Percentiles rank a stretch among this genome's conserved stretches.
phyloP scores from a whole-genome alignment of 2,888 invertebrate genomes.

The Ichneumon xanthorius region DNA sequence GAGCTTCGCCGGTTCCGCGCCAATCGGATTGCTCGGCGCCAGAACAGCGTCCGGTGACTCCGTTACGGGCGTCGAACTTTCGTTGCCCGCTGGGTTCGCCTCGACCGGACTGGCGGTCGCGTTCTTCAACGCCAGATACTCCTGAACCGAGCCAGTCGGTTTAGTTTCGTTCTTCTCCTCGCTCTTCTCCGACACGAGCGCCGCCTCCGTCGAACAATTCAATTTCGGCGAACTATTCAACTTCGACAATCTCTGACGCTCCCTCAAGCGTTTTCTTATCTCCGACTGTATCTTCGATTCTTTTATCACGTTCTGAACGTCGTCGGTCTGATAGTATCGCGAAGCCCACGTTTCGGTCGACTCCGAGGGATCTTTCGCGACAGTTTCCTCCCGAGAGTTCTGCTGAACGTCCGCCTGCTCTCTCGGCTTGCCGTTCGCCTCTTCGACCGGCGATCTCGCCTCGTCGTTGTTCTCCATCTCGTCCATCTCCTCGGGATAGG shows the following conservation, averaged over 20 bases:
- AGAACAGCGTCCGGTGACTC: slow-evolving; percentile 5
- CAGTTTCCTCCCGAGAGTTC: background rate
- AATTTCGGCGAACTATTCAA: slow-evolving; percentile 77
- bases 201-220: slow-evolving; percentile 74
- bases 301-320: slow-evolving; percentile 83
- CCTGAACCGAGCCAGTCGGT: slow-evolving; percentile 82
- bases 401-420: slow-evolving; percentile 50
- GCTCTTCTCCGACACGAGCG: slow-evolving; percentile 46
- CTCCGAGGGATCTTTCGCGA: slow-evolving; percentile 70
- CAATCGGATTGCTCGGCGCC: background rate
- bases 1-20: background rate
- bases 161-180: slow-evolving; percentile 65
- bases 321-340: slow-evolving; percentile 83
- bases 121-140: slow-evolving; percentile 82
- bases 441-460: slow-evolving; percentile 43
- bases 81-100: background rate
- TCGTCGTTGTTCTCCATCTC: slow-evolving; percentile 75
- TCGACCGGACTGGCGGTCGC: slow-evolving; percentile 43
- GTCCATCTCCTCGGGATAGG: slow-evolving; percentile 83
- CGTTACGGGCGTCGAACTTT: background rate
- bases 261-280: slow-evolving; percentile 82
- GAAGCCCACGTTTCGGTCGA: slow-evolving; percentile 83
- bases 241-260: slow-evolving; percentile 81
- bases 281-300: slow-evolving; percentile 84
- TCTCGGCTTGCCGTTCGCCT: slow-evolving; percentile 17